These are phyloP conservation scores for Poeciliopsis turrubarensis DNA, from an alignment of 2,113 vertebrate genomes.

Conservation along the genomic window DNA sequence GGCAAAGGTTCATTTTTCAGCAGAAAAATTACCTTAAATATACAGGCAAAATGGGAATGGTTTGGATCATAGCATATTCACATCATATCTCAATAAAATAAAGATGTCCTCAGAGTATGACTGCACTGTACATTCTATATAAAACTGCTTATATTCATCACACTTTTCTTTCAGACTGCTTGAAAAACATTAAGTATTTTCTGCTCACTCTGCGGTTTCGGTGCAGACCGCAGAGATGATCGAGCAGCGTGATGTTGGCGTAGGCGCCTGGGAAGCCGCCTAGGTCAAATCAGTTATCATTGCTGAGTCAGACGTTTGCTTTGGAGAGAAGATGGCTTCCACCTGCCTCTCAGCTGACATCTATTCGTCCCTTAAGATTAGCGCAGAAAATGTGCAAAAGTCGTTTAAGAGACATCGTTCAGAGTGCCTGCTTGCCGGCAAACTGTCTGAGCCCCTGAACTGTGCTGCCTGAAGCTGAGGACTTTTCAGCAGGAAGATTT, in stretches of 20 bases:
- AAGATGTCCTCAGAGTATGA: background rate
- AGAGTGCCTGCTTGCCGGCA: slow-evolving; percentile 21
- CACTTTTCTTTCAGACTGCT: background rate
- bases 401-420: slow-evolving; percentile 2
- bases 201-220: background rate
- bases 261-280: background rate
- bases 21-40: too few species aligned
- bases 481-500: slow-evolving; percentile 43
- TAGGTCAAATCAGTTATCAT: background rate
- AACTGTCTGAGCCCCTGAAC: slow-evolving; percentile 34
- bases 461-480: slow-evolving; percentile 27
- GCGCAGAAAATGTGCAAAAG: slow-evolving; percentile 23
- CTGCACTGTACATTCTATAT: background rate
- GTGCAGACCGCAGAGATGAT: background rate
- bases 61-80: too few species aligned
- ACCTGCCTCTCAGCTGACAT: background rate
- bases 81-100: too few species aligned
- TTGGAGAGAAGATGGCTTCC: background rate
- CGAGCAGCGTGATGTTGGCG: background rate
- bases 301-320: background rate
- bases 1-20: too few species aligned
- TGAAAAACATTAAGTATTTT: background rate
- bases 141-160: background rate
- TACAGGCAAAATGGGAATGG: too few species aligned
- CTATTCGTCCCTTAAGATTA: background rate